Evolutionary conservation across 2,888 invertebrate species (phyloP), one percentile per base, ranked within the genome.

Genomic region (Drosophila neonasuta): DNA sequence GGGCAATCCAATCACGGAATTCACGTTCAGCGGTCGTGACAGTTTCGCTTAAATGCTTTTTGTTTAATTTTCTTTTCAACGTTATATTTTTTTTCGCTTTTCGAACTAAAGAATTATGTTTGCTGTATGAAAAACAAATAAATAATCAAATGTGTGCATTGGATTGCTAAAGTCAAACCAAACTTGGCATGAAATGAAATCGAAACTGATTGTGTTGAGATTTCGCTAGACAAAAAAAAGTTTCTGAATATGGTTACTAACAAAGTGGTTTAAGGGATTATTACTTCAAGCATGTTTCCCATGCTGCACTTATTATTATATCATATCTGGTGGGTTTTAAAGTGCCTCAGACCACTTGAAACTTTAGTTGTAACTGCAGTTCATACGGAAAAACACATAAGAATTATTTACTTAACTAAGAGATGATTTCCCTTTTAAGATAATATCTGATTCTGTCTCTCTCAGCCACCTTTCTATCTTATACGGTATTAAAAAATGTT

Each of bases 1-100:
- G 81, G 81, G 78, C 73, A 84, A 87, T 86, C 86, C 85, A 83
- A 84, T 87, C 83, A 84, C 83, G 83, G 75, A 80, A 76, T 80
- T 80, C 88, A 86, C 86, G 84, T 87, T 69, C 71, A 46, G 46
- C 56, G 62, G 61, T 86, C 83, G 83, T 84, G 83, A 84, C 83
- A 77, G 72, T 87, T 84, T 82, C 77, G 74, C 77, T 82, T 59
- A 82, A 82, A 87, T 70, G 83, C 55, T 71, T 79, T 86, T 69
- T 78, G 70, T 68, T 77, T 68, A 60, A 77, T 74, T 77, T 73
- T 68, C 68, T 49, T 58, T 50, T 41, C 55, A 36, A 44, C 51
- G 36, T 36, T 36, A 6, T 34, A 51, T 57, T 62, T 50, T 60
- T 30, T 50, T 51, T 63, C 30, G 44, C 55, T 45, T 30, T 51